Base-by-base conservation (phyloP, 2,113 vertebrate species). In the Pampusana beccarii region DNA sequence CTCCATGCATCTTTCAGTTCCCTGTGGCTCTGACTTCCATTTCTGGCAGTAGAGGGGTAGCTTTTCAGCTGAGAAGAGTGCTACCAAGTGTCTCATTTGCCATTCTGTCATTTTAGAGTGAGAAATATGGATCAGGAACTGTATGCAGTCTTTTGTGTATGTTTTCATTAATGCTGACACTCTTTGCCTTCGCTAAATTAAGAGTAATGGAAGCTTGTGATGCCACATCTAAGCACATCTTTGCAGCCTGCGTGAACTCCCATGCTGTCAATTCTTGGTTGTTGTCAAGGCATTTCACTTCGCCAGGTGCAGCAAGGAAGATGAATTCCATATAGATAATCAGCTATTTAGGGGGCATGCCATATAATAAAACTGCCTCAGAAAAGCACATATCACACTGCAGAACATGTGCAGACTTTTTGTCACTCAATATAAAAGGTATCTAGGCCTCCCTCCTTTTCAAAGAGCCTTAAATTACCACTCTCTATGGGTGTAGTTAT, bases 21-120 rank as follows among this genome's bases (percentile, higher is more conserved):
- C 46, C 71, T 0, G 0, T 90, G 62, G 46, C 31, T 74, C 65
- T 73, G 40, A 20, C 48, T 86, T 90, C 14, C 57, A 3, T 60
- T 81, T 44, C 38, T 65, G 50, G 33, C 40, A 64, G 51, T n/a
- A 71, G 51, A 84, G 19, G 38, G 40, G 31, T 65, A 36, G 40
- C 13, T 90, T 90, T 92, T 82, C 78, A 87, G 10, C 42, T 33
- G 17, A 90, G 33, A 36, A 58, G 73, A 83, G 31, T 73, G 66
- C 66, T 87, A 57, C 19, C 48, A 53, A 42, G 25, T 42, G 33
- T 80, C 72, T 86, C 40, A 56, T 88, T 87, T 96, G 66, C n/a
- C 46, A 40, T 85, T 91, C 61, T 90, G 81, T 91, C 34, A 24
- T 79, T 91, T 91, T 51, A 71, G 75, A 91, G 42, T 90, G 79